Conservation (phyloP, 2,888 invertebrate species). For the Lepidocyrtoides sp. region DNA sequence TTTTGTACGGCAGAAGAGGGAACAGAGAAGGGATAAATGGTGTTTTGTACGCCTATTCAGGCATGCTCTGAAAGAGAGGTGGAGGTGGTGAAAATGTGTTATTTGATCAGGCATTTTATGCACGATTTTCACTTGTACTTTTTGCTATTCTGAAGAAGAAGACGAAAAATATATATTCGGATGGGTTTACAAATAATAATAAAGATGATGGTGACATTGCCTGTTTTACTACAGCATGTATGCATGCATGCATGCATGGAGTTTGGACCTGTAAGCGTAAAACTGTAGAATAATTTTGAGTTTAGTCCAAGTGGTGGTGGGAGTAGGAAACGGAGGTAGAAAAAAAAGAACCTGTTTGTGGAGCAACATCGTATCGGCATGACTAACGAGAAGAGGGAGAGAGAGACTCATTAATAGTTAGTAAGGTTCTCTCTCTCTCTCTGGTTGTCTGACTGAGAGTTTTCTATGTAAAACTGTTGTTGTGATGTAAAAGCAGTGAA, state of each 20-base stretch:
- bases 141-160: constrained; percentile 41
- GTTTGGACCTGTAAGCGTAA: neutral
- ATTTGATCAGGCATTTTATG: constrained; percentile 73
- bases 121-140: constrained; percentile 77
- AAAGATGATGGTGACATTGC: constrained; percentile 46
- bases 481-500: no score
- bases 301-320: neutral
- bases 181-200: constrained; percentile 55
- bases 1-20: neutral
- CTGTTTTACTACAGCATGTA: neutral
- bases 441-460: neutral
- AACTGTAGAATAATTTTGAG: neutral
- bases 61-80: no score
- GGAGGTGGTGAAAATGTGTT: constrained; percentile 17
- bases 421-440: constrained; percentile 52
- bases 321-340: no score
- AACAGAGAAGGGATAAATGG: constrained; percentile 25
- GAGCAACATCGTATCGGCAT: constrained; percentile 8
- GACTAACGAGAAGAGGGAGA: constrained; percentile 49
- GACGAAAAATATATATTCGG: no score
- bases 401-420: constrained; percentile 54
- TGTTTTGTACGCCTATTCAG: no score
- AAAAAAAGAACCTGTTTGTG: constrained; percentile 72
- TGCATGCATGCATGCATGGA: neutral
- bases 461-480: constrained; percentile 15